Percentiles rank a stretch among this genome's conserved stretches.
phyloP scores from a whole-genome alignment of 2,113 vertebrate species.

The Pygathrix nemaeus region DNA sequence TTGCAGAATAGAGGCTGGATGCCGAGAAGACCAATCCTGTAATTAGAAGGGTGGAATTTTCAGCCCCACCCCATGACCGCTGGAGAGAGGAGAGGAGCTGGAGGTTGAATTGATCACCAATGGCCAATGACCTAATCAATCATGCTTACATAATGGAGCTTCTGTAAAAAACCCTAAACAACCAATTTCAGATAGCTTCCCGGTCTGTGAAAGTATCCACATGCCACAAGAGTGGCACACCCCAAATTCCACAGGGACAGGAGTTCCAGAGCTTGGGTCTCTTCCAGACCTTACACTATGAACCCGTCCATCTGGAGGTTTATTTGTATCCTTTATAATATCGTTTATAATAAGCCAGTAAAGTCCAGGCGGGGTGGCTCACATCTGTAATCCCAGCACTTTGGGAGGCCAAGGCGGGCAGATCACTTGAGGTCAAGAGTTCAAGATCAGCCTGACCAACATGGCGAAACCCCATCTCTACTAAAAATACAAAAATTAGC shows the following conservation, averaged over 20 bases:
- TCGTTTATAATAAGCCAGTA: background rate
- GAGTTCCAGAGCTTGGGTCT: background rate
- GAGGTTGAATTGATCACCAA: background rate
- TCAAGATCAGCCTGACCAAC: too few relatives aligned
- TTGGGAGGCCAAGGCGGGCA: too few relatives aligned
- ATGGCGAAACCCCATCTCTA: too few relatives aligned
- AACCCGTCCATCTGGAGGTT: background rate
- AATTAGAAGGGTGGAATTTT: background rate
- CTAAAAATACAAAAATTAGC: too few relatives aligned
- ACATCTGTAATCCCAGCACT: too few relatives aligned
- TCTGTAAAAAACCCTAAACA: background rate
- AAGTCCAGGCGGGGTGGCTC: too few relatives aligned
- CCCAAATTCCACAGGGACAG: background rate
- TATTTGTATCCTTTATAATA: background rate
- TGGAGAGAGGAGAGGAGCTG: background rate
- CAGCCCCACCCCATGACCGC: background rate
- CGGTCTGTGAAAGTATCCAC: background rate
- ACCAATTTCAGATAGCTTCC: background rate
- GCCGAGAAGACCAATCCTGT: background rate
- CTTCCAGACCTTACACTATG: background rate
- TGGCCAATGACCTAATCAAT: background rate
- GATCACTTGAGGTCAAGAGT: too few relatives aligned
- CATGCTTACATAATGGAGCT: too few relatives aligned
- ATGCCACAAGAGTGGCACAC: accelerated
- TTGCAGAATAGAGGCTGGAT: background rate